A percentile compares a stretch with the other conserved stretches of the same genome.
phyloP scores from a whole-genome alignment of 2,113 vertebrate genomes.

The Theristicus caerulescens region DNA sequence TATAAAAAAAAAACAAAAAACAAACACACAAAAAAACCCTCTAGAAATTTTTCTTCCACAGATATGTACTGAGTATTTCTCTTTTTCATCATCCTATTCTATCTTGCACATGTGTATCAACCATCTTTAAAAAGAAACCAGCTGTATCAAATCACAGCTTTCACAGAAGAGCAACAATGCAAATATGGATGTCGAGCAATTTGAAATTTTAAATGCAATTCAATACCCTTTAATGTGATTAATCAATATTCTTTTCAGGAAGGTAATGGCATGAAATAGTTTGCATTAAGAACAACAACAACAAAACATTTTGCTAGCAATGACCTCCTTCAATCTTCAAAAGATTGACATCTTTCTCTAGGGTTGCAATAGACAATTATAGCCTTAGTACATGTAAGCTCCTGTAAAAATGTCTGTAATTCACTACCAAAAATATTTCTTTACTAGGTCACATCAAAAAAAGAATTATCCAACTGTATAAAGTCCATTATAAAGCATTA shows the following conservation, averaged over 20 bases:
- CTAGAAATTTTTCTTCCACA: neutral
- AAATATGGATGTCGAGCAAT: neutral
- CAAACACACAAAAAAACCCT: too few species aligned
- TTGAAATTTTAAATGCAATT: neutral
- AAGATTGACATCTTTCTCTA: neutral
- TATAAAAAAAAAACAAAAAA: neutral
- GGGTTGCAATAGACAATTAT: neutral
- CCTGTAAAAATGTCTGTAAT: neutral
- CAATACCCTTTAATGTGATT: neutral
- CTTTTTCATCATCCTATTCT: neutral
- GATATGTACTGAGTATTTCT: neutral
- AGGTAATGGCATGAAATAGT: neutral
- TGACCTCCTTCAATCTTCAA: neutral
- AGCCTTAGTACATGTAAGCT: neutral
- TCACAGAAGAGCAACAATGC: neutral
- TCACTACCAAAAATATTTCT: neutral
- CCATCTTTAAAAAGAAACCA: neutral
- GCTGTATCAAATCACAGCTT: neutral
- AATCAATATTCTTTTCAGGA: conserved; percentile 11
- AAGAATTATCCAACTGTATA: neutral
- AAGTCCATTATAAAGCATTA: neutral
- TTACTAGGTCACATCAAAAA: neutral
- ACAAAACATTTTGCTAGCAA: neutral
- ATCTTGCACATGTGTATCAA: neutral
- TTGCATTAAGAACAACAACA: neutral